A percentile compares a stretch with the other conserved stretches of the same genome.
Evolutionary conservation across 1,140 invertebrate species (phyloP).

Genomic region (Trichonephila inaurata): DNA sequence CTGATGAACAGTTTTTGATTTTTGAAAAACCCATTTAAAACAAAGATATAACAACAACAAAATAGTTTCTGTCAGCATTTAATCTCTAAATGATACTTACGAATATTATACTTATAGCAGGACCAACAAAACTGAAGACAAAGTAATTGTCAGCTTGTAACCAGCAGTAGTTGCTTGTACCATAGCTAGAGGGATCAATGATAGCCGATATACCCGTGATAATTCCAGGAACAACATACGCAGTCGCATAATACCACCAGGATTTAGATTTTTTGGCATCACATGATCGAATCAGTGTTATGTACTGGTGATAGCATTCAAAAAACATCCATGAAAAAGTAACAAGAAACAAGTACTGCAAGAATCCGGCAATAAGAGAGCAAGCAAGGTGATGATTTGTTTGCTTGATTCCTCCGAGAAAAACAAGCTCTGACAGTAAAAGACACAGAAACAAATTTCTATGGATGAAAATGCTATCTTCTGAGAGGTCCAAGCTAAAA

Average conservation of each 20-base stretch:
- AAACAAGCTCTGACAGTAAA: slow-evolving; percentile 94
- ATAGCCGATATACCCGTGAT: slow-evolving; percentile 89
- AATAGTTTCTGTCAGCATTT: too few relatives aligned
- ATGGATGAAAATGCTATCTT: slow-evolving; percentile 81
- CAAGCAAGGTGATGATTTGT: slow-evolving; percentile 92
- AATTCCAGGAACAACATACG: slow-evolving; percentile 89
- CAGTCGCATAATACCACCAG: slow-evolving; percentile 91
- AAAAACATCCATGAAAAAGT: slow-evolving; percentile 93
- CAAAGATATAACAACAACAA: too few relatives aligned
- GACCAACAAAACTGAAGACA: slow-evolving; percentile 95
- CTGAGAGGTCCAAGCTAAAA: slow-evolving; percentile 47
- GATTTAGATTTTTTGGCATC: slow-evolving; percentile 92
- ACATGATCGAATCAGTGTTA: slow-evolving; percentile 97
- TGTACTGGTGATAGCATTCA: slow-evolving; percentile 95
- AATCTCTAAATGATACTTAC: slow-evolving; percentile 51
- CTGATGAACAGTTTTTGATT: too few relatives aligned
- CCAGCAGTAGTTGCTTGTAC: slow-evolving; percentile 93
- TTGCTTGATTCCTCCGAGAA: slow-evolving; percentile 93
- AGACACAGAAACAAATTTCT: slow-evolving; percentile 85
- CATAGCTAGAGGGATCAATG: slow-evolving; percentile 91
- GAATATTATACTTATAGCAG: slow-evolving; percentile 90
- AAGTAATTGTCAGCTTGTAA: slow-evolving; percentile 92
- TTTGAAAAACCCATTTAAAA: slow-evolving; percentile 4
- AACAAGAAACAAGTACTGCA: slow-evolving; percentile 97
- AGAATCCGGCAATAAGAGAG: slow-evolving; percentile 92